phyloP scores from a whole-genome alignment of 2,797 vertebrate species.

The Leptodactylus fallax region DNA sequence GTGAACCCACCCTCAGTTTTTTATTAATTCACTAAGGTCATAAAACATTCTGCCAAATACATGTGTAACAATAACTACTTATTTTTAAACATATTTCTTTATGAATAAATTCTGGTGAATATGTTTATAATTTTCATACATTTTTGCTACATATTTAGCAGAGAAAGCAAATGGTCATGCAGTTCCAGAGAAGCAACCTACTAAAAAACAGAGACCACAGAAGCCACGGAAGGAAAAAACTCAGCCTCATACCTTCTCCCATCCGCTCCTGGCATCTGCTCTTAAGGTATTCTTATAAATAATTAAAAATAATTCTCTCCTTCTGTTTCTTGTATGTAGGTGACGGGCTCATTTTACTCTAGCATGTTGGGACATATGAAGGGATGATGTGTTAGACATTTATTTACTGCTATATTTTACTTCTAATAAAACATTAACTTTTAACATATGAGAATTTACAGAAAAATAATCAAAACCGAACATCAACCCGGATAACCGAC shows the following conservation, averaged over 20 bases:
- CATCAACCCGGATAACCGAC: no score
- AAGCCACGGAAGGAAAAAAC: constrained; percentile 84
- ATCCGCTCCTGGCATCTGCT: constrained; percentile 83
- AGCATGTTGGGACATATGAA: not conserved
- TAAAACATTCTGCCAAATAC: no score
- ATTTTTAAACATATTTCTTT: not conserved
- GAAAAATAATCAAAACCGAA: no score
- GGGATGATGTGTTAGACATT: not conserved
- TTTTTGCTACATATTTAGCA: constrained; percentile 60
- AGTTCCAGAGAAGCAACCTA: constrained; percentile 67
- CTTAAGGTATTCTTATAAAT: constrained; percentile 82
- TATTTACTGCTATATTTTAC: not conserved
- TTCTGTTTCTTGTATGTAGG: not conserved
- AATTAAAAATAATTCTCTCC: not conserved
- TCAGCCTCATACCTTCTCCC: constrained; percentile 84
- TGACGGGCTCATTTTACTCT: not conserved
- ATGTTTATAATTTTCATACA: not conserved
- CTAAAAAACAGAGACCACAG: constrained; percentile 82
- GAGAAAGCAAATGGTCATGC: constrained; percentile 71
- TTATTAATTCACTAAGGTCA: no score
- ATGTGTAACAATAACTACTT: not conserved
- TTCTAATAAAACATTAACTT: no score
- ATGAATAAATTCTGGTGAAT: not conserved
- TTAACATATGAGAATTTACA: no score
- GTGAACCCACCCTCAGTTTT: no score